Conservation (phyloP, 2,888 invertebrate species). For the Julus scandinavius region DNA sequence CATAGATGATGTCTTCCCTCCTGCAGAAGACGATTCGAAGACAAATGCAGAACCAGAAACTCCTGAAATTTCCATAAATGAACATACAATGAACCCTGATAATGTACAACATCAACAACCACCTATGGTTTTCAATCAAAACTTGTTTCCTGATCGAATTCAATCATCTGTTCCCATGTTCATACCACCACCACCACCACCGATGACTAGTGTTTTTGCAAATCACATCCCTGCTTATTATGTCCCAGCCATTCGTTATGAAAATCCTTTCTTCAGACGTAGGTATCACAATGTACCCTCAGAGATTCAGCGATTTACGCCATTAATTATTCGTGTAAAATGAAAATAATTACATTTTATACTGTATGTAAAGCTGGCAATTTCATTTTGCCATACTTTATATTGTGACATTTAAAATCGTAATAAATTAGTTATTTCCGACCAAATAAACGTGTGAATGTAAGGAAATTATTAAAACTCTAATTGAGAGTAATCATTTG, state of each 20-base stretch:
- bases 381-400: too few species aligned
- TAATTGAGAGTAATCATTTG: too few species aligned
- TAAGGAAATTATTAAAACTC: too few species aligned
- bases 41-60: constrained; percentile 3
- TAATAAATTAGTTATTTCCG: too few species aligned
- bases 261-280: constrained; percentile 13
- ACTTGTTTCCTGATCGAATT: neutral
- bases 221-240: constrained; percentile 13
- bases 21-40: neutral
- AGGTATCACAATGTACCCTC: neutral
- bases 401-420: too few species aligned
- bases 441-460: too few species aligned
- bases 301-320: neutral
- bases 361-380: too few species aligned
- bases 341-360: neutral
- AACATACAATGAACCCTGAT: neutral
- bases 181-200: neutral
- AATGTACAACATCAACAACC: neutral
- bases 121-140: neutral
- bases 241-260: neutral
- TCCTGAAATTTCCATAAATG: neutral
- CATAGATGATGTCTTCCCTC: neutral
- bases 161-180: neutral
- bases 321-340: neutral
- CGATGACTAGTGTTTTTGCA: neutral